These are phyloP conservation scores for Prosapia bicincta DNA, from an alignment of 2,888 invertebrate genomes.

Conservation along the genomic window DNA sequence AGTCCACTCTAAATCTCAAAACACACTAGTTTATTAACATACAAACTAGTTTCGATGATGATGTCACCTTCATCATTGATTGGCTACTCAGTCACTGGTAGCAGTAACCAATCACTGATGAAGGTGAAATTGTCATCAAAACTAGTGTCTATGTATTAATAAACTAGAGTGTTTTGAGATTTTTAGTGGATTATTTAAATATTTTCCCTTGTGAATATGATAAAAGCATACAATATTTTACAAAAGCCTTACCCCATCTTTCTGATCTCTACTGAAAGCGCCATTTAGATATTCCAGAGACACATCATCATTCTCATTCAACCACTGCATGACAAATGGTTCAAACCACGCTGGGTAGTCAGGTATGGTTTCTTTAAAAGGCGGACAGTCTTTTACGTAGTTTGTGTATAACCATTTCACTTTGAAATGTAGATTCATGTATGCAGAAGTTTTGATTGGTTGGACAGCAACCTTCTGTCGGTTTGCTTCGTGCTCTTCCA, in stretches of 20 bases:
- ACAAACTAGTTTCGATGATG: too few relatives aligned
- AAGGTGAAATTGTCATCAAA: too few relatives aligned
- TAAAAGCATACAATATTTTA: too few relatives aligned
- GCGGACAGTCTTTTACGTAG: conserved; percentile 96
- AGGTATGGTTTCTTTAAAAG: conserved; percentile 94
- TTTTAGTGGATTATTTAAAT: too few relatives aligned
- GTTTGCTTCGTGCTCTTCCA: conserved; percentile 97
- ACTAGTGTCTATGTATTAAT: too few relatives aligned
- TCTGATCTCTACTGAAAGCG: conserved; percentile 96
- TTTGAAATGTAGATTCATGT: conserved; percentile 99
- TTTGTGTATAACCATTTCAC: conserved; percentile 98
- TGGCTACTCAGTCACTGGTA: too few relatives aligned
- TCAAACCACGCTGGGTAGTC: conserved; percentile 99
- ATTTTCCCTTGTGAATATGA: too few relatives aligned
- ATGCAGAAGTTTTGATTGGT: conserved; percentile 94
- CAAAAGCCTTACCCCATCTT: conserved; percentile 92
- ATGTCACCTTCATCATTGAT: too few relatives aligned
- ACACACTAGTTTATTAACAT: too few relatives aligned
- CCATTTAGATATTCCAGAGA: conserved; percentile 98
- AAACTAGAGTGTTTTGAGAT: too few relatives aligned
- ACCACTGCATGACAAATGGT: conserved; percentile 99
- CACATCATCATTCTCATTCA: conserved; percentile 99
- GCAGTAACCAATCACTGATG: too few relatives aligned
- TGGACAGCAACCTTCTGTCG: conserved; percentile 52
- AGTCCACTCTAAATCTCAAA: too few relatives aligned